Evolutionary conservation across 2,113 vertebrate genomes (phyloP), one percentile per base, ranked within the genome.

Genomic region (Trogon melanurus): DNA sequence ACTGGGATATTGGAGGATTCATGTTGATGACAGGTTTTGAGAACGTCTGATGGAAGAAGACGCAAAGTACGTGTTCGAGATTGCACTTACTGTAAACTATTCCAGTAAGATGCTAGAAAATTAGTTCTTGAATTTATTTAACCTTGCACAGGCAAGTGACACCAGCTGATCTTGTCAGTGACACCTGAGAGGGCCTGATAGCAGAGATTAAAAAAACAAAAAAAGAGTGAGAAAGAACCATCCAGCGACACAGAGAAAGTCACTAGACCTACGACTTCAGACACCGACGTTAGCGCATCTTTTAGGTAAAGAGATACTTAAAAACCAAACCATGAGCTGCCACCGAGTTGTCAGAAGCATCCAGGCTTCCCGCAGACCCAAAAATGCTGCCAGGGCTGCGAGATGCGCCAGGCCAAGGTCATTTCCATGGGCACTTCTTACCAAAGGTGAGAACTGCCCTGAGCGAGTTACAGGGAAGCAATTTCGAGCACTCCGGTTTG

Each of bases 341-440:
- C 29, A 32, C 29, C 17, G 50, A 53, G 67, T 10, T 78, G 38
- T 12, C 41, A 62, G 73, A 74, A 79, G 34, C 60, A 60, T 14
- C 66, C 47, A 30, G 41, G 54, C 54, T 50, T 50, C 50, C 73
- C 34, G 16, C 41, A 27, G 53, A 12, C 34, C 9, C 30, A 5
- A 18, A 41, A 51, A 20, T 2, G 1, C 10, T 16, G 25, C 47
- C 16, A 20, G 38, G 60, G 11, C 4, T 29, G 32, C 0, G 3
- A 53, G 38, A 16, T 6, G 45, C 1, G 17, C 16, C 45, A 51
- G 36, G 27, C 34, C 36, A 5, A 19, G 41, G 27, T 53, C 48
- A 7, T 2, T 58, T 32, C 22, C 53, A 38, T 0, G 4, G 8
- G 18, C 36, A 6, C 2, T 8, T 27, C 36, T 15, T 10, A 15